Percentiles rank a stretch among this genome's conserved stretches.
These are phyloP conservation scores for Thamnaconus septentrionalis DNA, from an alignment of 2,113 vertebrate species.

Conservation along the genomic window DNA sequence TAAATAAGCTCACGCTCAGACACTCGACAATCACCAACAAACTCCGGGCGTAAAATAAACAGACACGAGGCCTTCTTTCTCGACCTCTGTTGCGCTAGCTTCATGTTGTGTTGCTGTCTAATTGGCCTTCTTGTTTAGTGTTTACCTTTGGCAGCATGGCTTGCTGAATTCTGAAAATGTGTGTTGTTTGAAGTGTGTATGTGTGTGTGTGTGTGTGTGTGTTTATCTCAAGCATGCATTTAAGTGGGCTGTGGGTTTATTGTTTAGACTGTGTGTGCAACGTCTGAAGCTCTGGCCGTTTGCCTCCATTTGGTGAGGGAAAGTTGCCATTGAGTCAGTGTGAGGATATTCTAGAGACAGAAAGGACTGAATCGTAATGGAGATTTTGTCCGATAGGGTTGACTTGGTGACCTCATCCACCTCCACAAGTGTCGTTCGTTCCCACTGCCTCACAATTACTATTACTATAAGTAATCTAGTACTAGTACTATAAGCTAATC, in stretches of 20 bases:
- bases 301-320: slow-evolving; percentile 24
- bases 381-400: too few relatives aligned
- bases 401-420: too few relatives aligned
- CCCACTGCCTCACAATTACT: too few relatives aligned
- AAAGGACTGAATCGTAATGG: not conserved
- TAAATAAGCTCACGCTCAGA: slow-evolving; percentile 68
- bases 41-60: slow-evolving; percentile 65
- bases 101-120: slow-evolving; percentile 55
- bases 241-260: slow-evolving; percentile 44
- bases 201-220: slow-evolving; percentile 1
- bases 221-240: slow-evolving; percentile 24
- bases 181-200: slow-evolving; percentile 5
- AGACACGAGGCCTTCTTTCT: slow-evolving; percentile 32
- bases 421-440: too few relatives aligned
- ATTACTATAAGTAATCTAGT: too few relatives aligned
- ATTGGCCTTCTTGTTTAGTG: slow-evolving; percentile 53
- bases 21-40: slow-evolving; percentile 63
- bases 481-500: too few relatives aligned
- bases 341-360: not conserved
- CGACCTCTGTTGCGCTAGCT: slow-evolving; percentile 17
- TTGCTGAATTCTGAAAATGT: slow-evolving; percentile 24
- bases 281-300: slow-evolving; percentile 30
- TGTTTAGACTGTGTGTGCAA: slow-evolving; percentile 35
- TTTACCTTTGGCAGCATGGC: slow-evolving; percentile 60
- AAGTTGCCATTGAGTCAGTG: slow-evolving; percentile 23